Evolutionary conservation across 2,888 invertebrate species (phyloP), one percentile per base, ranked within the genome.

Genomic region (Epirrita christyi): DNA sequence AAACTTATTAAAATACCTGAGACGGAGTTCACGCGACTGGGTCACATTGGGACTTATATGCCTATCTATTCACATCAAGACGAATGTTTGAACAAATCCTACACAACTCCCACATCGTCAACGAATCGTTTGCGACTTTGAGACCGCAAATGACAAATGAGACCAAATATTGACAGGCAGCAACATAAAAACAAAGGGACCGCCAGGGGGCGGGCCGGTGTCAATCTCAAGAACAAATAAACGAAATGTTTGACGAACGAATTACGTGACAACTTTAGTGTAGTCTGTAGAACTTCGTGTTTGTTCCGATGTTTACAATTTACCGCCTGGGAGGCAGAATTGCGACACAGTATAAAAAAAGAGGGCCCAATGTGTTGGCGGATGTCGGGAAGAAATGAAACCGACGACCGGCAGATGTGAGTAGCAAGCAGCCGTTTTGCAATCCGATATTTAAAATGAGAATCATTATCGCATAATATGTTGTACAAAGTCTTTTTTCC

Each of bases 171-270:
- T 90, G 87, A 88, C 89, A 80, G 72, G 72, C 60, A 68, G 80
- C 69, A 76, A 79, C 76, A 85, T 82, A 90, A 89, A 91, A 91
- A 92, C 91, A 92, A 92, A 88, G 86, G 81, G 83, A 72, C 72
- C 78, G 71, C 47, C 75, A 63, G 72, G 81, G 86, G 88, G 88
- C 82, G 83, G 85, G 73, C 67, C 72, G 85, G 89, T 92, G 90
- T 89, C 91, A 85, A 90, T 89, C 87, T 80, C 79, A 76, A 85
- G 82, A 83, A 87, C 86, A 91, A 90, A 91, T 78, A 87, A 67
- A 76, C 64, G 64, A 66, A 62, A 72, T 90, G 84, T 91, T 91
- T 90, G 88, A 82, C 80, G 75, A 86, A 88, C 85, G 87, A 88
- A 89, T 90, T 88, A 91, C 84, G 81, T 86, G 88, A 88, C 88